A percentile compares a stretch with the other conserved stretches of the same genome.
These are phyloP conservation scores for Steromphala cineraria DNA, from an alignment of 2,888 invertebrate species.

Conservation along the genomic window DNA sequence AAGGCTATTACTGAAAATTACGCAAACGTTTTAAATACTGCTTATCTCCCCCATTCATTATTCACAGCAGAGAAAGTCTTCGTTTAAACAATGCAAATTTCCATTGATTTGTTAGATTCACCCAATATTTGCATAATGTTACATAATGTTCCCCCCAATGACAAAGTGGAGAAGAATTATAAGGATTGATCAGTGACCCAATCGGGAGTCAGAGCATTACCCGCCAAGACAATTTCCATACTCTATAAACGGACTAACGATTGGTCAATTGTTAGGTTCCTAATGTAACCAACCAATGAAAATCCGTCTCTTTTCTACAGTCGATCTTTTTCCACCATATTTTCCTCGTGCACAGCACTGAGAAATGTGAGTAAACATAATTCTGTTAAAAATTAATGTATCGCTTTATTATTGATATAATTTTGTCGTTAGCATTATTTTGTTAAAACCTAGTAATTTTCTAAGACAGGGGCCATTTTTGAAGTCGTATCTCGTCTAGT, in stretches of 20 bases:
- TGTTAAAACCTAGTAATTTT: no score
- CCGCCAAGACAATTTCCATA: slow-evolving; percentile 1
- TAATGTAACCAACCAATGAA: slow-evolving; percentile 16
- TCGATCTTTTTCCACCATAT: slow-evolving; percentile 38
- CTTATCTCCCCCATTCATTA: no score
- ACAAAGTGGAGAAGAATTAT: not conserved
- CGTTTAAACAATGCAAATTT: no score
- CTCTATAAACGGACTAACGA: not conserved
- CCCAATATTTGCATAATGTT: not conserved
- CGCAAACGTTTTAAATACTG: no score
- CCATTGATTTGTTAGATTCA: not conserved
- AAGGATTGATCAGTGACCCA: not conserved
- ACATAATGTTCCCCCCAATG: not conserved
- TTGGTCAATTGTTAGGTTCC: not conserved
- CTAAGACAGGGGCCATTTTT: no score
- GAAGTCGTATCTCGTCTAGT: not conserved
- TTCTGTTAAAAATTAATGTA: not conserved
- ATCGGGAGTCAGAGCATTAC: slow-evolving; percentile 4
- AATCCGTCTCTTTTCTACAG: not conserved
- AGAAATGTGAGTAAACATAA: slow-evolving; percentile 26
- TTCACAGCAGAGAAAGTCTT: no score
- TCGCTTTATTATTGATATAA: no score
- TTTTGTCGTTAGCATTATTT: no score
- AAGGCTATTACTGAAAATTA: no score
- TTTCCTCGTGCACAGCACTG: slow-evolving; percentile 40